Conservation (phyloP, 92 coral and sea anemone genomes). For the Micromussa lordhowensis region DNA sequence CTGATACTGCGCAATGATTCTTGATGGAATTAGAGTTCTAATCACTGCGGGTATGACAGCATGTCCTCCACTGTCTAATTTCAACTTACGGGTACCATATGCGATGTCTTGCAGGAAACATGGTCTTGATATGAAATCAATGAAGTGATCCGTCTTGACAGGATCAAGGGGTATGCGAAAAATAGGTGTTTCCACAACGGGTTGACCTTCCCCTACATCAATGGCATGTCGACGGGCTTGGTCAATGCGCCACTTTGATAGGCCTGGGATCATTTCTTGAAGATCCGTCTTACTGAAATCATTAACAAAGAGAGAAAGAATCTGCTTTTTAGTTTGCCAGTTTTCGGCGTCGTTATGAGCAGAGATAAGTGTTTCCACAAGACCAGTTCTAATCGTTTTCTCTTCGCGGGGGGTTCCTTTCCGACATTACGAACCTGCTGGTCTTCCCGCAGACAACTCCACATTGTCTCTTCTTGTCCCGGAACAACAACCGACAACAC, state of each 20-base stretch:
- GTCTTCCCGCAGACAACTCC: too few relatives aligned
- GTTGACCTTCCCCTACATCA: constrained; percentile 26
- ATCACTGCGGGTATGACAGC: constrained; percentile 29
- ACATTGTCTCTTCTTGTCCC: too few relatives aligned
- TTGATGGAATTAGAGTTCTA: constrained; percentile 32
- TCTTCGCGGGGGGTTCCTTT: too few relatives aligned
- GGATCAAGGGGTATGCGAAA: constrained; percentile 22
- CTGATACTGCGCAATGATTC: constrained; percentile 31
- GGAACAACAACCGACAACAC: too few relatives aligned
- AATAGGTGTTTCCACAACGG: constrained; percentile 5
- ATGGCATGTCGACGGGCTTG: constrained; percentile 41
- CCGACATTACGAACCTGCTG: too few relatives aligned
- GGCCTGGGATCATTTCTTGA: constrained; percentile 44
- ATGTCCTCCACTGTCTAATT: constrained; percentile 15
- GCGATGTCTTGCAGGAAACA: constrained; percentile 21
- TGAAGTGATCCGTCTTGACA: constrained; percentile 22
- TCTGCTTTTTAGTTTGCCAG: constrained; percentile 43
- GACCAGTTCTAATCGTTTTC: constrained; percentile 6
- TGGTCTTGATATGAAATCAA: constrained; percentile 25
- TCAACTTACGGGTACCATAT: constrained; percentile 3
- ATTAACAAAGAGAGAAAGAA: constrained; percentile 32
- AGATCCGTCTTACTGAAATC: constrained; percentile 39
- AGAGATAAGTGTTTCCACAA: not conserved
- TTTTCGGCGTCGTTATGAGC: constrained; percentile 28
- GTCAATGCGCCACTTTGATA: constrained; percentile 55